A percentile compares a stretch with the other conserved stretches of the same genome.
These are phyloP conservation scores for Cherax quadricarinatus DNA, from an alignment of 1,140 invertebrate species.

Conservation along the genomic window DNA sequence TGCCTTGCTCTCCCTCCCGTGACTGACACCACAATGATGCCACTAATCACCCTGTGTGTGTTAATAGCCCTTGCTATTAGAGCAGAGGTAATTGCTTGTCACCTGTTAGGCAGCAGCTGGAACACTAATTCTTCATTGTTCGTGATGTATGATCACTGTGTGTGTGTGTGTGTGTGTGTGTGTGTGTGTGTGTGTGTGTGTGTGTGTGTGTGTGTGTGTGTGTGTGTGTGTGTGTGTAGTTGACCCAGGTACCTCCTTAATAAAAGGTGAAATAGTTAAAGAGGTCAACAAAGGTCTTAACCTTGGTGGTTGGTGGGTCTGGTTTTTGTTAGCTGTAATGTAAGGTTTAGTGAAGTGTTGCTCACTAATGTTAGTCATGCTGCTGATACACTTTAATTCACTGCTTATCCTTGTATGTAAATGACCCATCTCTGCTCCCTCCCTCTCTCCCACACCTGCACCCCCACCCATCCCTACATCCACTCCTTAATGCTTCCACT, in stretches of 20 bases:
- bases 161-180: no score
- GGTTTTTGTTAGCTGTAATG: not conserved
- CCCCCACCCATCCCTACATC: no score
- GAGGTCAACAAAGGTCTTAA: not conserved
- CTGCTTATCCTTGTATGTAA: not conserved
- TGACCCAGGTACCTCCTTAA: no score
- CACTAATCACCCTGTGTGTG: not conserved
- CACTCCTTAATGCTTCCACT: no score
- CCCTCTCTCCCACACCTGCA: no score
- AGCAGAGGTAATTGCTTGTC: slow-evolving; percentile 10
- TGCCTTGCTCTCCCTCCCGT: not conserved
- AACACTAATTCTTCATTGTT: not conserved
- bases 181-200: no score
- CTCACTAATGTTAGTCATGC: not conserved
- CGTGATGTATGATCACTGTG: not conserved
- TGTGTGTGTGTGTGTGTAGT: no score
- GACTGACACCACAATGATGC: slow-evolving; percentile 10
- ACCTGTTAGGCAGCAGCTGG: not conserved
- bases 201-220: no score
- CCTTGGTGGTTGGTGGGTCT: not conserved
- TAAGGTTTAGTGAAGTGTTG: not conserved
- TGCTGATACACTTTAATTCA: not conserved
- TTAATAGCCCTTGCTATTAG: not conserved
- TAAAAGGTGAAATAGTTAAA: no score
- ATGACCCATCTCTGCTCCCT: not conserved